Evolutionary conservation across 2,888 invertebrate species (phyloP).

Genomic region (Conops quadrifasciatus): DNA sequence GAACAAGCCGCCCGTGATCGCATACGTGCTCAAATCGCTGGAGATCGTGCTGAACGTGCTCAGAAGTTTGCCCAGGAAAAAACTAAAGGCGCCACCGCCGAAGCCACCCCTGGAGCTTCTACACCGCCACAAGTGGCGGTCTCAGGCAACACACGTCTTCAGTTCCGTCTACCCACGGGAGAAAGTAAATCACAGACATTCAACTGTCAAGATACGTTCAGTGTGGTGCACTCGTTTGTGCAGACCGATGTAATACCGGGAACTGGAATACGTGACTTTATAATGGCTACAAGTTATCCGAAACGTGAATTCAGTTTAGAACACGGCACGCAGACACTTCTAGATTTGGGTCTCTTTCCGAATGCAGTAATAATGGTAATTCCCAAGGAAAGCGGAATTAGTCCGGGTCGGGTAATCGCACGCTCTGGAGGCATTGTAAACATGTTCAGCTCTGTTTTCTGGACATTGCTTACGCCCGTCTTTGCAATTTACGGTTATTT

Average conservation of each 20-base stretch:
- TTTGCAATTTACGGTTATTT: constrained; percentile 56
- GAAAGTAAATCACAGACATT: constrained; percentile 78
- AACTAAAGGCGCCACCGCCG: background rate
- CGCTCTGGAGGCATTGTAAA: constrained; percentile 50
- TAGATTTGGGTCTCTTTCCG: constrained; percentile 83
- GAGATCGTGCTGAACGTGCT: constrained; percentile 79
- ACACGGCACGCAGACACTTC: constrained; percentile 88
- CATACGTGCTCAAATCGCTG: constrained; percentile 84
- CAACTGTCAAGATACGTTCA: constrained; percentile 72
- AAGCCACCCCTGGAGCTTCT: constrained; percentile 30
- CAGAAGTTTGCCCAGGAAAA: constrained; percentile 58
- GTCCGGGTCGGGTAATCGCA: constrained; percentile 44
- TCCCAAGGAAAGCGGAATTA: constrained; percentile 46
- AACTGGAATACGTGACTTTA: constrained; percentile 69
- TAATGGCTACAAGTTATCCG: constrained; percentile 87
- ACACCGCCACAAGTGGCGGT: constrained; percentile 46
- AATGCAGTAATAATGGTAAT: constrained; percentile 72
- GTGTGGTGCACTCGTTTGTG: constrained; percentile 66
- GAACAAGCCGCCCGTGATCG: constrained; percentile 79
- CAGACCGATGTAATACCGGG: constrained; percentile 53
- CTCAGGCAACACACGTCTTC: constrained; percentile 74
- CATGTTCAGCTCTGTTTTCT: constrained; percentile 58
- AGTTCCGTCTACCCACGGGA: constrained; percentile 88
- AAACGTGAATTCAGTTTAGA: constrained; percentile 84
- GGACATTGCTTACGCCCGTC: constrained; percentile 60